phyloP scores from a whole-genome alignment of 1,140 invertebrate genomes.

The Augochlora pura region DNA sequence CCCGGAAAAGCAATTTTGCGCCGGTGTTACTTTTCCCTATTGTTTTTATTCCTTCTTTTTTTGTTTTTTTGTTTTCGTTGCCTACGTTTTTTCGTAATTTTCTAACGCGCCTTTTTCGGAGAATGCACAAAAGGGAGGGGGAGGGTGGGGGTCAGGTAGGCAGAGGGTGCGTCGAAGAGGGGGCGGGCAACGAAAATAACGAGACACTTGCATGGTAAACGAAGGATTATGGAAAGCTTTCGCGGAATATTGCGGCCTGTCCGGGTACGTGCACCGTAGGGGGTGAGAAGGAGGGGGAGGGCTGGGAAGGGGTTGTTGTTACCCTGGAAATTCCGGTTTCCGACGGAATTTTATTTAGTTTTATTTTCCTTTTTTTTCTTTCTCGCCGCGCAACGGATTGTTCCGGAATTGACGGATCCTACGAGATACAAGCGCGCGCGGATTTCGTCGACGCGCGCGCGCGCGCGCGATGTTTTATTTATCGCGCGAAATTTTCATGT shows the following conservation, averaged over 20 bases:
- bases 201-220: conserved; percentile 12
- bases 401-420: background rate
- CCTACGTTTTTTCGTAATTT: conserved; percentile 12
- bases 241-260: background rate
- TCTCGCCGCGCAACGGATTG: background rate
- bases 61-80: too few species aligned
- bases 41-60: background rate
- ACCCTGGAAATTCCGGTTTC: background rate
- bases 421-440: background rate
- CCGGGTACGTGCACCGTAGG: too few species aligned
- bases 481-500: too few species aligned
- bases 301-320: background rate
- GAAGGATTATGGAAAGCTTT: conserved; percentile 8
- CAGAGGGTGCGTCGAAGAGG: too few species aligned
- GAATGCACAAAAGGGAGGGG: too few species aligned
- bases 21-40: background rate
- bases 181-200: background rate
- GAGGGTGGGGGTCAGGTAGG: too few species aligned
- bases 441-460: too few species aligned
- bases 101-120: background rate
- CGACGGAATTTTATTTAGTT: background rate
- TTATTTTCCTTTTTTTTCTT: background rate
- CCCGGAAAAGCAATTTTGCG: conserved; percentile 2
- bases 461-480: too few species aligned
- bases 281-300: too few species aligned